Conservation (phyloP, 1,140 invertebrate species). For the Zaprionus camerounensis region DNA sequence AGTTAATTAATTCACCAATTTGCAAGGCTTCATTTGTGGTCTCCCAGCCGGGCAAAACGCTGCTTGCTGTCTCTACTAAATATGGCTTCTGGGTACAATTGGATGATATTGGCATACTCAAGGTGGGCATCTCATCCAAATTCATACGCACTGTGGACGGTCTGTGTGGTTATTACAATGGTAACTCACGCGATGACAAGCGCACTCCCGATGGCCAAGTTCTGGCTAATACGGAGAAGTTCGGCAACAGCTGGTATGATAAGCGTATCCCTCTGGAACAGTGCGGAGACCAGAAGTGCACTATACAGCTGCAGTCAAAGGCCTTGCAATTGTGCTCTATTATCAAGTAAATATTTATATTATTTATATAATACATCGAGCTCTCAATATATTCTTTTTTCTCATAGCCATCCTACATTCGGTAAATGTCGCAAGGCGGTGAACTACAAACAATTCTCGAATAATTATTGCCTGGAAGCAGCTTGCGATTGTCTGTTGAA, state of each 20-base stretch:
- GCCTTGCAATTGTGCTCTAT: slow-evolving; percentile 88
- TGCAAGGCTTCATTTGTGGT: slow-evolving; percentile 88
- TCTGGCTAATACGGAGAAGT: slow-evolving; percentile 88
- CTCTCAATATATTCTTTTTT: not conserved
- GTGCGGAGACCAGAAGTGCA: slow-evolving; percentile 87
- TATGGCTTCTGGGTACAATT: slow-evolving; percentile 91
- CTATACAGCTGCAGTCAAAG: slow-evolving; percentile 86
- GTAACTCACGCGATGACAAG: slow-evolving; percentile 88
- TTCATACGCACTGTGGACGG: slow-evolving; percentile 88
- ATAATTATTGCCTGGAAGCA: slow-evolving; percentile 89
- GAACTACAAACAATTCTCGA: slow-evolving; percentile 88
- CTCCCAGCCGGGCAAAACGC: slow-evolving; percentile 87
- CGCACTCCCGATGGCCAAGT: slow-evolving; percentile 88
- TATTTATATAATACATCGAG: not conserved
- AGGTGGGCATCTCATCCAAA: slow-evolving; percentile 89
- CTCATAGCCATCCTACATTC: slow-evolving; percentile 86
- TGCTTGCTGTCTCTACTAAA: slow-evolving; percentile 88
- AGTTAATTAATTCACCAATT: slow-evolving; percentile 87
- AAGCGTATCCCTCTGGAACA: slow-evolving; percentile 85
- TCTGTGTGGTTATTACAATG: slow-evolving; percentile 91
- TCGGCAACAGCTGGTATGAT: slow-evolving; percentile 90
- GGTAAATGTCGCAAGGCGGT: slow-evolving; percentile 86
- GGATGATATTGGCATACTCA: slow-evolving; percentile 88
- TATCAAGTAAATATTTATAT: slow-evolving; percentile 82
- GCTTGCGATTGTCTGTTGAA: slow-evolving; percentile 88